Conservation (phyloP, 2,113 vertebrate genomes). For the Drymodes brunneopygia region DNA sequence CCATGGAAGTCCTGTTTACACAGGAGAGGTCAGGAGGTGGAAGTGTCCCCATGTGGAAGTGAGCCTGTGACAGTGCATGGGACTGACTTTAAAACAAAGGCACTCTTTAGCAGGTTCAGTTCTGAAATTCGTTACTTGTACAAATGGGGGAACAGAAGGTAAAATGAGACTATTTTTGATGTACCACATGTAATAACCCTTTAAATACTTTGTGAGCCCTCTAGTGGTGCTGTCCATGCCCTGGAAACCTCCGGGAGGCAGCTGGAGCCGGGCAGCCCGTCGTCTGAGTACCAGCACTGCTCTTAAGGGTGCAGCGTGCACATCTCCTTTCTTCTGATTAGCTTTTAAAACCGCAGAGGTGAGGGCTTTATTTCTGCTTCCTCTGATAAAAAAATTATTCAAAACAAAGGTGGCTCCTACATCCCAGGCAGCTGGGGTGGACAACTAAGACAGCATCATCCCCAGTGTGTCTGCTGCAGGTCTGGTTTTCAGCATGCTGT, state of each 20-base stretch:
- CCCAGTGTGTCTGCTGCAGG: background rate
- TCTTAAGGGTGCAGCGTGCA: accelerated
- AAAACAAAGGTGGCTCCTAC: background rate
- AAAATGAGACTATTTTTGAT: background rate
- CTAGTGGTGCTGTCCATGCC: background rate
- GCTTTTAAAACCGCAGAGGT: background rate
- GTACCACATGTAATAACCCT: background rate
- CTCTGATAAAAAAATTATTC: background rate
- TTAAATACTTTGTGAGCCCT: constrained; percentile 16
- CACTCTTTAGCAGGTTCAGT: background rate
- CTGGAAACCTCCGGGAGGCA: background rate
- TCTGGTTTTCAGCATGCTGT: background rate
- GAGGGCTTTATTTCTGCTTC: background rate
- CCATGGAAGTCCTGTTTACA: background rate
- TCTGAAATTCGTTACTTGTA: accelerated
- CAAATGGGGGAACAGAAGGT: background rate
- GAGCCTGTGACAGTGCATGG: accelerated
- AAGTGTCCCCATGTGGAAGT: background rate
- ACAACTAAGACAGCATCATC: background rate
- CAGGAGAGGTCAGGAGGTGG: background rate
- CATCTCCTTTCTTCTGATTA: background rate
- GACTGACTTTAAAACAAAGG: background rate
- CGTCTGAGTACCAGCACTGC: accelerated
- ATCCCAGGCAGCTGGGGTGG: background rate
- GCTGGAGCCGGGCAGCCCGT: background rate